Conservation (phyloP, 2,888 invertebrate species). For the Brenthis ino region DNA sequence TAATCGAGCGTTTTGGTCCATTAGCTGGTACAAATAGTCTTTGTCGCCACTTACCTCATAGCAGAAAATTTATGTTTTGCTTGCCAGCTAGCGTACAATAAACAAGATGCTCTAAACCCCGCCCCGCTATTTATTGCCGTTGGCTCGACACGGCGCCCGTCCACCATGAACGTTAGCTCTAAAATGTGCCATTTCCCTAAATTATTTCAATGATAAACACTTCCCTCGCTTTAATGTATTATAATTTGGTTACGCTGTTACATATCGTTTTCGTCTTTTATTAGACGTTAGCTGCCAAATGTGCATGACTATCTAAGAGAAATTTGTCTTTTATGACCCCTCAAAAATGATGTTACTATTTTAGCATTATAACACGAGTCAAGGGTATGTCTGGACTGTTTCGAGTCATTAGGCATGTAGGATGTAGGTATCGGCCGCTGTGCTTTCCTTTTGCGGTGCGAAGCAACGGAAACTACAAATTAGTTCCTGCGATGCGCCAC, state of each 20-base stretch:
- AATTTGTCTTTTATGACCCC: constrained; percentile 46
- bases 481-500: constrained; percentile 56
- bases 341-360: constrained; percentile 40
- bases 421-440: constrained; percentile 56
- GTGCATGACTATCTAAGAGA: constrained; percentile 36
- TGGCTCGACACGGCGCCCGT: constrained; percentile 51
- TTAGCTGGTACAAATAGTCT: constrained; percentile 63
- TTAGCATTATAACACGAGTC: constrained; percentile 44
- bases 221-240: constrained; percentile 52
- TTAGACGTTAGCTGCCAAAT: constrained; percentile 21
- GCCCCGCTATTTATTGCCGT: constrained; percentile 67
- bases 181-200: constrained; percentile 72
- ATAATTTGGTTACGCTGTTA: constrained; percentile 39
- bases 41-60: constrained; percentile 69
- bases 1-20: constrained; percentile 39
- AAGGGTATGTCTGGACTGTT: constrained; percentile 47
- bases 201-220: constrained; percentile 74
- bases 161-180: constrained; percentile 69
- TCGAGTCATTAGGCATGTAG: constrained; percentile 63
- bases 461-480: constrained; percentile 64
- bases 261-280: constrained; percentile 56
- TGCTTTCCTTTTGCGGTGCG: constrained; percentile 60
- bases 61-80: constrained; percentile 67
- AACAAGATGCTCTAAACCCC: constrained; percentile 58
- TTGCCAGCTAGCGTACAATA: constrained; percentile 64